Base-by-base conservation (phyloP, 1,140 invertebrate species). In the Halictus rubicundus region DNA sequence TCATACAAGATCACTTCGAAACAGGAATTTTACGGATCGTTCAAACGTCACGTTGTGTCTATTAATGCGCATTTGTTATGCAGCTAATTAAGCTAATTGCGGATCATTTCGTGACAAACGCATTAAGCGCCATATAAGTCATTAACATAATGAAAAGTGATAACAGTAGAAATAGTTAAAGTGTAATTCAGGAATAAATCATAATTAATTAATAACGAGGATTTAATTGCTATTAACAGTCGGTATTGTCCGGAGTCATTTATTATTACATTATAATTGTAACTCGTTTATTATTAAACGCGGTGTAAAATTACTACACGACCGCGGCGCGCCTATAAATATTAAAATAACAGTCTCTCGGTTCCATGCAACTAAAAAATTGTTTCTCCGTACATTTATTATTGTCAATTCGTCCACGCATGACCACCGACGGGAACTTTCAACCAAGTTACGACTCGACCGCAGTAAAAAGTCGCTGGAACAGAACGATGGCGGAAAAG, bases 401-500 rank as follows among this genome's bases (percentile, higher is more conserved):
- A 61, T 63, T 63, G 68, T 63, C 57, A 77, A 77, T 78, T 71
- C 32, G 69, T 39, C 49, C 23, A 64, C 25, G 7, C 76, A 27
- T 63, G 68, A 78, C 72, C 63, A 39, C 19, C 32, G 5, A 2
- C n/a, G 4, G 9, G 21, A 72, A 72, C 19, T 69, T 69, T 23
- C 21, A 3, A 6, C 60, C 39, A 57, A 42, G 46, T 78, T 65
- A 65, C 21, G 21, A 23, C 60, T 54, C 60, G 60, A 42, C 57
- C 27, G 46, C 23, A 23, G 49, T 63, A 78, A 78, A 78, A 78
- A 63, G 37, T 78, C 49, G 59, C 14, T 42, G 27, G 69, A 42
- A 49, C 60, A 54, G 60, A 72, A 78, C 63, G 60, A 78, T 54
- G 63, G 68, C n/a, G 61, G 2, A 25, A 32, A 78, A 78, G 68